Evolutionary conservation across 2,888 invertebrate species (phyloP).

Genomic region (Rhagonycha lutea): DNA sequence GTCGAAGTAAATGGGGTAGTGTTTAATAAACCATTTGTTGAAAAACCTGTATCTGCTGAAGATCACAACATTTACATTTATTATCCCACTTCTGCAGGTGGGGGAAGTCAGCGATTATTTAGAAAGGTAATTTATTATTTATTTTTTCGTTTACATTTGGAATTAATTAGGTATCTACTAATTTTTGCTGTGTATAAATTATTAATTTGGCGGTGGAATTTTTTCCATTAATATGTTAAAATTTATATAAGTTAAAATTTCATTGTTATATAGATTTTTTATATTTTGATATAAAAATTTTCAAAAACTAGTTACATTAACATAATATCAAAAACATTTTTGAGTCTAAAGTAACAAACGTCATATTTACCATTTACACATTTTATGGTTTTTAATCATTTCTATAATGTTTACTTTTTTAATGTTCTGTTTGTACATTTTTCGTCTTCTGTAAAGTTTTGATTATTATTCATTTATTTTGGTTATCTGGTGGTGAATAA

Average conservation of each 20-base stretch:
- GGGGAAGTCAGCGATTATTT: slow-evolving; percentile 96
- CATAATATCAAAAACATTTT: neutral
- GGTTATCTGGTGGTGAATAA: neutral
- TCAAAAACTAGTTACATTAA: neutral
- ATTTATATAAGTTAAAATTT: neutral
- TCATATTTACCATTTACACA: neutral
- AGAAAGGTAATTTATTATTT: slow-evolving; percentile 73
- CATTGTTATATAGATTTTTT: neutral
- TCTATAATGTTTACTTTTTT: neutral
- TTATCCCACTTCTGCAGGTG: slow-evolving; percentile 97
- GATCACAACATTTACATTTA: slow-evolving; percentile 99
- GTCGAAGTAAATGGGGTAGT: slow-evolving; percentile 95
- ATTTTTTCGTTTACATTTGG: neutral
- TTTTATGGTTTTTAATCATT: neutral
- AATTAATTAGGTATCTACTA: neutral
- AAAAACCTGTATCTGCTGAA: slow-evolving; percentile 98
- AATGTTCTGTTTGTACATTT: neutral
- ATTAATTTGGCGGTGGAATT: neutral
- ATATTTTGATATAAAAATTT: neutral
- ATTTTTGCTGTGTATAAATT: neutral
- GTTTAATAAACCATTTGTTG: slow-evolving; percentile 98
- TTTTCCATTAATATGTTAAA: neutral
- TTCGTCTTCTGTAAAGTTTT: neutral
- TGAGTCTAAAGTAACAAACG: neutral
- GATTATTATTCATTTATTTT: neutral